Percentiles rank a stretch among this genome's conserved stretches.
These are phyloP conservation scores for Petrocephalus microphthalmus DNA, from an alignment of 2,113 vertebrate species.

Conservation along the genomic window DNA sequence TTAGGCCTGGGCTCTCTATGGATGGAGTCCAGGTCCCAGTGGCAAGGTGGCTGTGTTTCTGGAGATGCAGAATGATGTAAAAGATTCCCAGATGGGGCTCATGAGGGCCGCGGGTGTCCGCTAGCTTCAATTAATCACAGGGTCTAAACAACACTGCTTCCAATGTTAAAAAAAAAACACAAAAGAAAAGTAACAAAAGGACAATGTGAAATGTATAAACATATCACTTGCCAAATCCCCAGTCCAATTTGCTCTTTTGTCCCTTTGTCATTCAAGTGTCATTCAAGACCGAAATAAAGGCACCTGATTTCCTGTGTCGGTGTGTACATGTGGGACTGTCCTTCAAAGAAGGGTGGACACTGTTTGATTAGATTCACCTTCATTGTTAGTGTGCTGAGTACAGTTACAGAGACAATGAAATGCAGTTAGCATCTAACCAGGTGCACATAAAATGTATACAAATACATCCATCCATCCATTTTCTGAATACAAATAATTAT, in stretches of 20 bases:
- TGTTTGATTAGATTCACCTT: not conserved
- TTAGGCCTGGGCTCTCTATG: not conserved
- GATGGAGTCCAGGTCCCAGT: not conserved
- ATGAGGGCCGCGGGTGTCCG: not conserved
- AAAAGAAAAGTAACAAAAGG: not conserved
- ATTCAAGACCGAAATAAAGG: not conserved
- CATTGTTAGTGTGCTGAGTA: not conserved
- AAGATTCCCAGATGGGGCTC: not conserved
- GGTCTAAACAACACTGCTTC: not conserved
- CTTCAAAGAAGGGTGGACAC: not conserved
- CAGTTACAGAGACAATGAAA: not conserved
- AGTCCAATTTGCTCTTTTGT: not conserved
- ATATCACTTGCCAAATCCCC: not conserved
- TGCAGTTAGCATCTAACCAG: not conserved
- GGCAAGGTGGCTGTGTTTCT: not conserved
- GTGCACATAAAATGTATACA: not conserved
- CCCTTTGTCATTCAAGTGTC: not conserved
- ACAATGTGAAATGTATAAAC: not conserved
- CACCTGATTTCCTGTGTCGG: not conserved
- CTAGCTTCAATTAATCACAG: not conserved
- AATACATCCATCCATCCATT: no score
- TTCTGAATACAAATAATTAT: not conserved
- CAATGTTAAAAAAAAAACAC: not conserved
- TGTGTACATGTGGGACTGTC: not conserved
- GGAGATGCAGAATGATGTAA: not conserved